Percentiles rank a stretch among this genome's conserved stretches.
Conservation (phyloP, 2,888 invertebrate species). For the Athrips mouffetella region DNA sequence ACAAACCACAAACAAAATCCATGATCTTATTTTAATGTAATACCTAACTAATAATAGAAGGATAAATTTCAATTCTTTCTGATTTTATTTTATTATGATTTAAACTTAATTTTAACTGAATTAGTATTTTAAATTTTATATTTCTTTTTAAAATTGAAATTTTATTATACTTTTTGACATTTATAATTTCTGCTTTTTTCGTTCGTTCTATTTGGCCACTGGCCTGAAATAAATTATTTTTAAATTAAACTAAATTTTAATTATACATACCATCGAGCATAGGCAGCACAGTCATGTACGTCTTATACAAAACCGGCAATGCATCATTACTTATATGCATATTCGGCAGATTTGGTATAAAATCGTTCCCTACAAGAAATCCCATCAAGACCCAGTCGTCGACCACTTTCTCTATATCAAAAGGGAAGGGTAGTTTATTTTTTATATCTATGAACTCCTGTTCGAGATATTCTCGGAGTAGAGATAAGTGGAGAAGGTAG, state of each 20-base stretch:
- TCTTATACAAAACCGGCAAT: conserved; percentile 89
- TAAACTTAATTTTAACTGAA: too few relatives aligned
- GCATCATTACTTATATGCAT: conserved; percentile 96
- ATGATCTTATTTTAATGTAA: too few relatives aligned
- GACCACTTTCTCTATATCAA: conserved; percentile 92
- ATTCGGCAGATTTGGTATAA: conserved; percentile 96
- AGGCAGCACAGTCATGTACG: conserved; percentile 92
- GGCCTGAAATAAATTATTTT: too few relatives aligned
- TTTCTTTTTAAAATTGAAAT: too few relatives aligned
- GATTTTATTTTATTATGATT: too few relatives aligned
- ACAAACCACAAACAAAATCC: too few relatives aligned
- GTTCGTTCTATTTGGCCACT: too few relatives aligned
- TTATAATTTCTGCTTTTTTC: too few relatives aligned
- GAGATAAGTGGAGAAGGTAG: conserved; percentile 93
- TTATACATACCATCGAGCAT: conserved; percentile 85
- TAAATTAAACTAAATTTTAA: background rate
- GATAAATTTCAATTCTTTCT: too few relatives aligned
- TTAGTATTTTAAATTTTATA: too few relatives aligned
- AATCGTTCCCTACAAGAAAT: conserved; percentile 98
- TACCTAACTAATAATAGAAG: too few relatives aligned
- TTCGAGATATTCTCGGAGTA: conserved; percentile 94
- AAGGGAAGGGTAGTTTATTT: conserved; percentile 83
- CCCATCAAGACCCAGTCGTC: conserved; percentile 99
- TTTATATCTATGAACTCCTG: conserved; percentile 90
- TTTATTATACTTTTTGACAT: too few relatives aligned